These are phyloP conservation scores for Coracopsis vasa DNA, from an alignment of 2,113 vertebrate genomes.

Conservation along the genomic window DNA sequence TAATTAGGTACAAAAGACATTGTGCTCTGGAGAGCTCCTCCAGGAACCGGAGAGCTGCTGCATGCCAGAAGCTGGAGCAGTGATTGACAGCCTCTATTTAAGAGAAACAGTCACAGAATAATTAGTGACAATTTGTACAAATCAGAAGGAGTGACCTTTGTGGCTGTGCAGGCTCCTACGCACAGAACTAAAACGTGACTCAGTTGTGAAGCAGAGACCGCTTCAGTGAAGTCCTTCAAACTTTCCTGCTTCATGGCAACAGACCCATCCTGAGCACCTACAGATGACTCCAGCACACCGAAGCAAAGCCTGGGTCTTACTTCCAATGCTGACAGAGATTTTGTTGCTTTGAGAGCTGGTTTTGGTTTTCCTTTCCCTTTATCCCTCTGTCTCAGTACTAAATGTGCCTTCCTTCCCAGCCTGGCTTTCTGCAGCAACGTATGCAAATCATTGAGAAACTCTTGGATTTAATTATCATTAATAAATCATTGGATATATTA, in stretches of 20 bases:
- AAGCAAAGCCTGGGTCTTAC: not conserved
- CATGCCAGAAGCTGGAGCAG: not conserved
- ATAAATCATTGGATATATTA: no score
- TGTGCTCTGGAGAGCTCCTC: conserved; percentile 1
- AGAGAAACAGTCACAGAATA: not conserved
- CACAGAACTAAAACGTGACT: accelerated
- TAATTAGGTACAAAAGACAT: conserved; percentile 32
- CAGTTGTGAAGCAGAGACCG: not conserved
- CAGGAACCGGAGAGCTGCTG: not conserved
- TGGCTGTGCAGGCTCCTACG: not conserved
- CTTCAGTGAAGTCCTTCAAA: not conserved
- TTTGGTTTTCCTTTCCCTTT: not conserved
- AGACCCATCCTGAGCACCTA: not conserved
- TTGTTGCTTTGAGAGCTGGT: accelerated
- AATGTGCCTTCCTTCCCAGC: not conserved
- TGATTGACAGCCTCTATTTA: not conserved
- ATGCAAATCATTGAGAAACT: not conserved
- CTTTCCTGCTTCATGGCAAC: not conserved
- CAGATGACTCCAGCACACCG: not conserved
- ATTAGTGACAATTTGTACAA: conserved; percentile 1
- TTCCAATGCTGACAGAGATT: accelerated
- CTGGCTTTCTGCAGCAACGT: not conserved
- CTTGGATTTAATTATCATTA: not conserved
- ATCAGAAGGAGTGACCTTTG: not conserved
- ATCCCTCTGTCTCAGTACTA: not conserved